Conservation (phyloP, 1,140 invertebrate genomes). For the Nilaparvata lugens region DNA sequence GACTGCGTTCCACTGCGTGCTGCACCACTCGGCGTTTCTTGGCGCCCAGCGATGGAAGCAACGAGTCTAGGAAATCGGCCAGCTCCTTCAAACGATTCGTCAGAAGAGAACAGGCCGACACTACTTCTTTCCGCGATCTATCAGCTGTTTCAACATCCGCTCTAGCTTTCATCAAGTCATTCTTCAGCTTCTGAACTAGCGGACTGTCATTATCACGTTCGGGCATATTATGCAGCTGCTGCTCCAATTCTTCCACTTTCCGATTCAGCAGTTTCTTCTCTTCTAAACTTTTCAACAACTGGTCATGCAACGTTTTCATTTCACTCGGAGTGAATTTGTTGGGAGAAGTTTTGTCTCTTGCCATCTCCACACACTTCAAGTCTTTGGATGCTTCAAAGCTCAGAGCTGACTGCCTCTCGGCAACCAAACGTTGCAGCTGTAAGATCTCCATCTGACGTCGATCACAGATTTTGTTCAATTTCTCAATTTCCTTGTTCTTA, state of each 20-base stretch:
- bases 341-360: constrained; percentile 1
- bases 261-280: constrained; percentile 23
- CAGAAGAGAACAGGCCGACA: constrained; percentile 51
- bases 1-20: constrained; percentile 43
- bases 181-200: constrained; percentile 21
- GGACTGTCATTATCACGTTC: constrained; percentile 21
- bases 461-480: constrained; percentile 36
- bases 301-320: constrained; percentile 25
- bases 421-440: constrained; percentile 28
- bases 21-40: constrained; percentile 41
- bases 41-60: constrained; percentile 40
- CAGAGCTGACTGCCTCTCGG: constrained; percentile 32
- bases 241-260: constrained; percentile 29
- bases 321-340: constrained; percentile 14
- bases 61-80: constrained; percentile 57
- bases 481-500: constrained; percentile 59
- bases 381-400: constrained; percentile 33
- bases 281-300: constrained; percentile 26
- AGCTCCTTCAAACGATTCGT: constrained; percentile 56
- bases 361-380: background rate
- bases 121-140: constrained; percentile 46
- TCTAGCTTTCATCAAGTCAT: constrained; percentile 30
- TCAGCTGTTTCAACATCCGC: constrained; percentile 37
- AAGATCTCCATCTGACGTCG: constrained; percentile 31
- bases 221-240: constrained; percentile 29